Evolutionary conservation across 1,140 invertebrate species (phyloP), one percentile per base, ranked within the genome.

Genomic region (Varroa destructor): DNA sequence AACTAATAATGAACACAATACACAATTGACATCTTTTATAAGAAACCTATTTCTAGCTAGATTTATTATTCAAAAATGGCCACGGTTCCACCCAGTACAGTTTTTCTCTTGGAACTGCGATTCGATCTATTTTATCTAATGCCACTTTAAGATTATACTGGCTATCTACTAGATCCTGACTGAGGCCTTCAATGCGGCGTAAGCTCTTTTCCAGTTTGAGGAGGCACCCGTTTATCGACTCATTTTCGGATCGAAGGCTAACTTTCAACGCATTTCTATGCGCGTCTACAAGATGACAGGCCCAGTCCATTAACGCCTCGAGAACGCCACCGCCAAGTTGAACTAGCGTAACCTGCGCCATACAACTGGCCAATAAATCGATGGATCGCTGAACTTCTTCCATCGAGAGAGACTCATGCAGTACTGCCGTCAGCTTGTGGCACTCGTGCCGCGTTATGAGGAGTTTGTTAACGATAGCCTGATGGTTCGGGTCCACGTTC

Each of bases 61-160:
- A 5, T 51, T 51, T 51, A 51, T 67, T 67, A 67, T 40, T 25
- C 14, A 67, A 67, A 37, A 67, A 67, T 4, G 40, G 40, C 12
- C 40, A 67, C 61, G 61, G 61, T 46, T 67, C 61, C 37, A 67
- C 61, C 61, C 61, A 67, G 46, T 67, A 67, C 14, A 67, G 37
- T 40, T 67, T 67, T 46, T 67, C 61, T 4, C 61, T 1, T 4
- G 61, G 61, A 67, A 37, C 61, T 40, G 46, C 61, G 37, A 67
- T 10, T 37, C 40, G 14, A 46, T 67, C 61, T 14, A 37, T 67
- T 37, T 67, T 67, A 46, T 37, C 61, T 67, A 67, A 40, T 5
- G 46, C 40, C 10, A 67, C 61, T 8, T 67, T 67, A 12, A 67
- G 14, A 46, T 67, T 67, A 67, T 67, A 37, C 40, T 67, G 61